phyloP scores from a whole-genome alignment of 2,888 invertebrate species.

The Mythimna pallens region DNA sequence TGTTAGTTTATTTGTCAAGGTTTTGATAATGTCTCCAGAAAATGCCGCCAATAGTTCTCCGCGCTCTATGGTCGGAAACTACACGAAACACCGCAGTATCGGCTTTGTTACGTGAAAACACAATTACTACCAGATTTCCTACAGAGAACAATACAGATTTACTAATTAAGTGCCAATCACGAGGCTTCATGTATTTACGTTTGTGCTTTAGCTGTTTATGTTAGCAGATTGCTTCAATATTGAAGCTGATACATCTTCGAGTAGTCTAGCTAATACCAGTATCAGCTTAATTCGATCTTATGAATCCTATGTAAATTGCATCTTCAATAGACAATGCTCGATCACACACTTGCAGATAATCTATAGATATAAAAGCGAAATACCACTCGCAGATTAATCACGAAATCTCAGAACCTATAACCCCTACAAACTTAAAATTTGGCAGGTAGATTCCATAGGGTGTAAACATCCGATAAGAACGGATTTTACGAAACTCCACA shows the following conservation, averaged over 20 bases:
- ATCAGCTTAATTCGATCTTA: conserved; percentile 7
- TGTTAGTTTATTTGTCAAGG: neutral
- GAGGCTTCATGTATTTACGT: conserved; percentile 37
- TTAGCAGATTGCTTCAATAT: conserved; percentile 32
- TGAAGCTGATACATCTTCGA: conserved; percentile 12
- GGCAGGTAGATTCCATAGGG: no score
- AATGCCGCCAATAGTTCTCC: neutral
- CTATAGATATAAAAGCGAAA: no score
- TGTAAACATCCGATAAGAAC: no score
- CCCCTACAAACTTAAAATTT: no score
- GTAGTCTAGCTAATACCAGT: neutral
- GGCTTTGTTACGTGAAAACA: conserved; percentile 43
- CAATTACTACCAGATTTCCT: conserved; percentile 46
- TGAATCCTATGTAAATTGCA: neutral
- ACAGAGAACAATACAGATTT: conserved; percentile 36
- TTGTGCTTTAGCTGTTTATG: conserved; percentile 32
- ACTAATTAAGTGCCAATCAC: conserved; percentile 57
- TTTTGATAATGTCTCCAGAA: neutral
- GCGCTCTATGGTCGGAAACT: conserved; percentile 5
- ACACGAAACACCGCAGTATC: conserved; percentile 14
- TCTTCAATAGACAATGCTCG: neutral
- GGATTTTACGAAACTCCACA: no score
- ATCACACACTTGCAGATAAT: neutral
- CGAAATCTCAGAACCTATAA: no score
- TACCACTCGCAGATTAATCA: no score